Conservation (phyloP, 1,140 invertebrate species). For the Zophobas atratus region DNA sequence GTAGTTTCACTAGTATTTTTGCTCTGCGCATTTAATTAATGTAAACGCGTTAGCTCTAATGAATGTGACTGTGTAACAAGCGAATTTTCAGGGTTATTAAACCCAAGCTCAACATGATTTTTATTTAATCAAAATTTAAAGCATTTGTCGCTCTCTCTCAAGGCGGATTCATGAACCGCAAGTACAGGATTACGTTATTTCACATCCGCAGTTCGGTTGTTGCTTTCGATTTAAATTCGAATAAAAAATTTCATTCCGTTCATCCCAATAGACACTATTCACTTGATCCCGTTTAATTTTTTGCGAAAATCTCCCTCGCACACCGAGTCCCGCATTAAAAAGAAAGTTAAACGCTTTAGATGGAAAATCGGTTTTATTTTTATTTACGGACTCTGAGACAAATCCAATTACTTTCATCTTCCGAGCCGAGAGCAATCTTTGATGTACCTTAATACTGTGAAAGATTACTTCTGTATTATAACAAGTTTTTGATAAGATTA, state of each 20-base stretch:
- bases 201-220: no score
- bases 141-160: no score
- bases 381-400: constrained; percentile 48
- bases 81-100: background rate
- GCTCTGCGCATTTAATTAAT: constrained; percentile 12
- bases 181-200: no score
- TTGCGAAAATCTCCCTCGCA: no score
- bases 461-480: constrained; percentile 64
- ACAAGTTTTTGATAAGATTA: constrained; percentile 64
- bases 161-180: no score
- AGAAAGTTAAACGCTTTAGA: constrained; percentile 44
- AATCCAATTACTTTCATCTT: constrained; percentile 62
- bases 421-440: constrained; percentile 57
- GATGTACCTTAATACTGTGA: constrained; percentile 59
- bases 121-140: no score
- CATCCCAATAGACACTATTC: no score
- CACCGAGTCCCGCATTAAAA: background rate
- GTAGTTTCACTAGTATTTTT: constrained; percentile 1
- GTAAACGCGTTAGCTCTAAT: background rate
- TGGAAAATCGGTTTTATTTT: constrained; percentile 45
- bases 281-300: no score
- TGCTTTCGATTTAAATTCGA: no score
- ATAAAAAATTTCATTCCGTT: no score
- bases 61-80: background rate
- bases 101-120: no score